Conservation (phyloP, 2,797 vertebrate species). For the Sebastes melanostomus region DNA sequence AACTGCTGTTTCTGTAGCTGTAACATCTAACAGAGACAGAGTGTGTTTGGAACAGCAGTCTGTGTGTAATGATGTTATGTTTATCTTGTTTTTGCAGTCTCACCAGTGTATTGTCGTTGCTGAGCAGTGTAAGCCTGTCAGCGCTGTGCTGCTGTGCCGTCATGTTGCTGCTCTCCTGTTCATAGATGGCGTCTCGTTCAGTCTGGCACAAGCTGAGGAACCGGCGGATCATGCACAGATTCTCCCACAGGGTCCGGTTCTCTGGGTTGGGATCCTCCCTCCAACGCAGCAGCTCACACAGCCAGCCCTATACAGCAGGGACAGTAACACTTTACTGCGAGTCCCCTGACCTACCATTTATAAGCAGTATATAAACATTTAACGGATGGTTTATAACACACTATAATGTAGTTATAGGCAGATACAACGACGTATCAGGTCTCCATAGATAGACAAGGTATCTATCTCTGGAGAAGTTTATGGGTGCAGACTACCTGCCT, state of each 20-base stretch:
- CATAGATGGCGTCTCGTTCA: conserved; percentile 91
- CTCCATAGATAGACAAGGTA: background rate
- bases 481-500: background rate
- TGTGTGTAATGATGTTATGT: background rate
- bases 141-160: conserved; percentile 85
- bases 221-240: conserved; percentile 94
- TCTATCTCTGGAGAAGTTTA: background rate
- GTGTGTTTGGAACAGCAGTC: background rate
- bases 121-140: conserved; percentile 67
- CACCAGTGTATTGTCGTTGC: conserved; percentile 74
- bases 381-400: background rate
- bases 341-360: background rate
- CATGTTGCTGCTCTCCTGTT: conserved; percentile 91
- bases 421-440: background rate
- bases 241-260: conserved; percentile 96
- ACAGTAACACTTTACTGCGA: background rate
- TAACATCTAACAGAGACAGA: background rate
- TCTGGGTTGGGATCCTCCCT: conserved; percentile 95
- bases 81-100: conserved; percentile 24
- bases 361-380: background rate
- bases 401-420: background rate
- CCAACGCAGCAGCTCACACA: conserved; percentile 95
- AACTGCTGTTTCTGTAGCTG: background rate
- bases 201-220: conserved; percentile 93
- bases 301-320: conserved; percentile 88